These are phyloP conservation scores for Gracilinanus agilis DNA, from an alignment of 2,113 vertebrate species.

Conservation along the genomic window DNA sequence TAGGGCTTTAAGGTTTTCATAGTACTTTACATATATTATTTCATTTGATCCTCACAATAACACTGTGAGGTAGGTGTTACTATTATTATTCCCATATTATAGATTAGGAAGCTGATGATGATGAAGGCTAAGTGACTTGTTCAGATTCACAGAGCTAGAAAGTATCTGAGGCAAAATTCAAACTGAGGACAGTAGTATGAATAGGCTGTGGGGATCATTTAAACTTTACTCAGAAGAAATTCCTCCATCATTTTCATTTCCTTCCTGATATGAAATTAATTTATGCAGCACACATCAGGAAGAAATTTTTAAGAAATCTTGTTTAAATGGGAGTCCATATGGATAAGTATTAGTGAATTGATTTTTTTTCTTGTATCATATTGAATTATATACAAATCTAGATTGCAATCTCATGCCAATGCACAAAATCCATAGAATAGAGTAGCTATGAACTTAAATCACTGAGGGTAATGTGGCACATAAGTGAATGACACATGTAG, in stretches of 20 bases:
- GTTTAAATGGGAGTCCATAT: background rate
- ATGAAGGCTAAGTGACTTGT: background rate
- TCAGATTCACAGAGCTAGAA: background rate
- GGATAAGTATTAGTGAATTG: conserved; percentile 1
- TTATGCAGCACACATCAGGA: background rate
- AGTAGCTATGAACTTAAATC: background rate
- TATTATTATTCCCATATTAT: background rate
- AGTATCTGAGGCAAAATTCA: background rate
- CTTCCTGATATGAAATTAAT: background rate
- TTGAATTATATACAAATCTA: background rate
- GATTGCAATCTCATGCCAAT: background rate
- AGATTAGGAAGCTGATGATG: background rate
- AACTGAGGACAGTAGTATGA: background rate
- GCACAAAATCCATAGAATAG: background rate
- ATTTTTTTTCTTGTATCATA: background rate
- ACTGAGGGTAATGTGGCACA: background rate
- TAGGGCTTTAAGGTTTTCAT: background rate
- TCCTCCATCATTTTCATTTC: background rate
- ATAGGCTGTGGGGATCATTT: conserved; percentile 2
- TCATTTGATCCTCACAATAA: background rate
- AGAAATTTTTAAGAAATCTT: background rate
- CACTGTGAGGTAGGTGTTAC: background rate
- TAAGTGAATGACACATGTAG: background rate
- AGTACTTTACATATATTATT: background rate
- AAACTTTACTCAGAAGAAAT: conserved; percentile 18